phyloP scores from a whole-genome alignment of 1,140 invertebrate genomes.

The Pseudomyrmex cubaensis region DNA sequence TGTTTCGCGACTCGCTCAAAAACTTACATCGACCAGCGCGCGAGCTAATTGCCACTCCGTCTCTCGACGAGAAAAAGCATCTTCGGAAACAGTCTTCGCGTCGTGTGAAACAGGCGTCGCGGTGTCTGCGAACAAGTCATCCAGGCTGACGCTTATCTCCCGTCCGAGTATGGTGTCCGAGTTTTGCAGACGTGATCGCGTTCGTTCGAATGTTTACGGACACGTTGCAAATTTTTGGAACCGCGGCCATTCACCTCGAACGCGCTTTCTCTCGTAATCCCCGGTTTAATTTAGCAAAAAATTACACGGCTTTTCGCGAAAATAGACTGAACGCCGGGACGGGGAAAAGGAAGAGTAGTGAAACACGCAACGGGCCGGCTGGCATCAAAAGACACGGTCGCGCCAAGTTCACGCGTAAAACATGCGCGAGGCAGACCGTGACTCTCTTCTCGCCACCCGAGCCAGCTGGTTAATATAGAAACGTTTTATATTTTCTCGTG shows the following conservation, averaged over 20 bases:
- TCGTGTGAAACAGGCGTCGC: neutral
- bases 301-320: constrained; percentile 24
- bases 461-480: too few relatives aligned
- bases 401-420: too few relatives aligned
- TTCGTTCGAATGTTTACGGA: constrained; percentile 11
- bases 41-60: constrained; percentile 58
- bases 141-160: neutral
- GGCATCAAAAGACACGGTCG: neutral
- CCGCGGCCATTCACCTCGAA: neutral
- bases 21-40: constrained; percentile 42
- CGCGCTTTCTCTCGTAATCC: constrained; percentile 1
- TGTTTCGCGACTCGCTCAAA: constrained; percentile 16
- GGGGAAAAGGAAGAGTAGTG: neutral
- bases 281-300: constrained; percentile 31
- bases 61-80: constrained; percentile 25
- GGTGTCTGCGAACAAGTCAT: constrained; percentile 10
- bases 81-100: neutral
- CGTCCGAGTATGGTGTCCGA: neutral
- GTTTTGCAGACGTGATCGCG: neutral
- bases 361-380: neutral
- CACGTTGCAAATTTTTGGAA: constrained; percentile 17
- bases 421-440: too few relatives aligned
- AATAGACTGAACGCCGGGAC: neutral
- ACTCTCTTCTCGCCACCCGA: too few relatives aligned
- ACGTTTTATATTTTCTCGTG: too few relatives aligned